A percentile compares a stretch with the other conserved stretches of the same genome.
Conservation (phyloP, 2,113 vertebrate genomes). For the Peromyscus maniculatus region DNA sequence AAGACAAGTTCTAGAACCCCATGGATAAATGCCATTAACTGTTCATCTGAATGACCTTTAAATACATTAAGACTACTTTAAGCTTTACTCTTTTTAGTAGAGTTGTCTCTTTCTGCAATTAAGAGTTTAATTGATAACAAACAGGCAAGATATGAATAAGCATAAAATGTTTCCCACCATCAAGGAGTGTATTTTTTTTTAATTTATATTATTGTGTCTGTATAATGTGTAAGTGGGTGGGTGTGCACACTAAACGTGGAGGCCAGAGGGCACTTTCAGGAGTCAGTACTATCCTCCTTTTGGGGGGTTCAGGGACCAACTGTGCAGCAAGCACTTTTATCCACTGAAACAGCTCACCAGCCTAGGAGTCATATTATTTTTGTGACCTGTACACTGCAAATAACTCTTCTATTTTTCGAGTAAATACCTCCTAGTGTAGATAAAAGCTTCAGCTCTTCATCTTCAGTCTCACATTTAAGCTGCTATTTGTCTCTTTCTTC, state of each 20-base stretch:
- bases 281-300: too few relatives aligned
- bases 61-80: neutral
- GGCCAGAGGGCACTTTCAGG: neutral
- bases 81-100: neutral
- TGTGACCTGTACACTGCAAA: neutral
- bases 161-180: neutral
- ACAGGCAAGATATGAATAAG: neutral
- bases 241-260: neutral
- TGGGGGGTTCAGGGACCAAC: neutral
- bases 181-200: neutral
- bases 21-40: neutral
- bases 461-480: constrained; percentile 23
- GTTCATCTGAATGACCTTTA: neutral
- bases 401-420: constrained; percentile 35
- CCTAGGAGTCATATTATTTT: neutral
- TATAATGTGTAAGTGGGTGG: neutral
- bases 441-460: neutral
- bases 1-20: neutral
- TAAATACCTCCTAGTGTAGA: neutral
- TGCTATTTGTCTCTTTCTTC: neutral
- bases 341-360: neutral
- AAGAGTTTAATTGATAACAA: neutral
- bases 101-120: neutral
- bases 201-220: neutral
- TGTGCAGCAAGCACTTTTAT: neutral